Percentiles rank a stretch among this genome's conserved stretches.
Evolutionary conservation across 2,888 invertebrate species (phyloP).

Genomic region (Diplazon laetatorius): DNA sequence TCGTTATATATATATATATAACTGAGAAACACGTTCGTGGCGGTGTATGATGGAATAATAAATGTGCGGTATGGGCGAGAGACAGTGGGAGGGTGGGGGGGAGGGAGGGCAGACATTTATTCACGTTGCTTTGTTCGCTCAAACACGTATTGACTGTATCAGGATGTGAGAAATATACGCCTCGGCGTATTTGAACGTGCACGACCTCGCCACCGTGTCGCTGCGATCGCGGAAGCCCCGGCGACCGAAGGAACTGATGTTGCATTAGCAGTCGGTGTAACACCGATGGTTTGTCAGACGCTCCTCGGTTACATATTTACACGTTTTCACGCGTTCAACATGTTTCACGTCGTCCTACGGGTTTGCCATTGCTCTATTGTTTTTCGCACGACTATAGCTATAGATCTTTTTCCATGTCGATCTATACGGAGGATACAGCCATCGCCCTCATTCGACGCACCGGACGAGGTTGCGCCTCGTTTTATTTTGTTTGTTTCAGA

Average conservation of each 20-base stretch:
- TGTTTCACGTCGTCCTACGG: background rate
- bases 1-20: background rate
- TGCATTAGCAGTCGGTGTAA: conserved; percentile 38
- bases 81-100: too few species aligned
- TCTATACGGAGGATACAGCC: too few species aligned
- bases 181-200: conserved; percentile 26
- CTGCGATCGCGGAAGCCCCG: conserved; percentile 24
- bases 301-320: background rate
- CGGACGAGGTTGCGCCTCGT: too few species aligned
- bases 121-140: conserved; percentile 22
- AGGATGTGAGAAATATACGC: conserved; percentile 27
- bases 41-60: conserved; percentile 2
- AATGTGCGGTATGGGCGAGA: background rate
- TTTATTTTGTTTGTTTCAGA: too few species aligned
- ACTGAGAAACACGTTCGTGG: conserved; percentile 8
- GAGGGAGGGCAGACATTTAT: conserved; percentile 8
- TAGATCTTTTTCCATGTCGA: background rate
- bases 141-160: conserved; percentile 32
- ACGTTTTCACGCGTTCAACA: conserved; percentile 29
- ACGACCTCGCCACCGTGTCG: conserved; percentile 36
- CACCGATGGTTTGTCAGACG: conserved; percentile 17
- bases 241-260: conserved; percentile 17
- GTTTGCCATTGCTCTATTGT: background rate
- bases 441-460: too few species aligned
- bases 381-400: background rate